These are phyloP conservation scores for Pterobdella sp. DNA, from an alignment of 2,888 invertebrate genomes.

Conservation along the genomic window DNA sequence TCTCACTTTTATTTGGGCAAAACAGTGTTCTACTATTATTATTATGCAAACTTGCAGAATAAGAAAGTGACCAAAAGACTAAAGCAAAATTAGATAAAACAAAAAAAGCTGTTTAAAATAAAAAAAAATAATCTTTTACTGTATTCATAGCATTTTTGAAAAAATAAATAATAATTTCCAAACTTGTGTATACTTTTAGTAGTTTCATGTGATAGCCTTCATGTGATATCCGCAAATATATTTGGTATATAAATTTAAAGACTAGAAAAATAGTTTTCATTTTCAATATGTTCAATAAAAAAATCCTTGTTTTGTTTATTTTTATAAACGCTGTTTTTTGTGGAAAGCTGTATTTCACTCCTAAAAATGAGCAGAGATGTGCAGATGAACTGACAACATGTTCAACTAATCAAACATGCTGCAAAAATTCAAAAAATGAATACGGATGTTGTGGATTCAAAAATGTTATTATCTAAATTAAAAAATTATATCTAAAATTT, in stretches of 20 bases:
- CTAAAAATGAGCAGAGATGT: background rate
- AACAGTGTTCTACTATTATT: no score
- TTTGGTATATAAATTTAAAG: background rate
- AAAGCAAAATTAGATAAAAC: no score
- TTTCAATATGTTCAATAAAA: background rate
- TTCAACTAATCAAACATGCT: background rate
- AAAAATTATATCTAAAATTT: background rate
- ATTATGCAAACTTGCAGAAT: no score
- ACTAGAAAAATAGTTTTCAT: background rate
- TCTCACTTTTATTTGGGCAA: no score
- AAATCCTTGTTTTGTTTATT: background rate
- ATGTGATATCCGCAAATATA: background rate
- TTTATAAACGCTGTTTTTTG: background rate
- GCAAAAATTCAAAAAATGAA: background rate
- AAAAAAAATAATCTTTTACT: background rate
- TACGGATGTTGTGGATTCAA: constrained; percentile 4
- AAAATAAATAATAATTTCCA: background rate
- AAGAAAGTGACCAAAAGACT: no score
- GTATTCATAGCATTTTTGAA: background rate
- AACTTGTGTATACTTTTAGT: background rate
- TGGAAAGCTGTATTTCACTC: background rate
- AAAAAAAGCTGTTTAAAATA: background rate
- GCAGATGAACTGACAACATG: background rate
- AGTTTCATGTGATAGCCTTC: background rate
- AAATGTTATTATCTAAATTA: background rate